These are phyloP conservation scores for Gorsachius magnificus DNA, from an alignment of 2,797 vertebrate genomes.

Conservation along the genomic window DNA sequence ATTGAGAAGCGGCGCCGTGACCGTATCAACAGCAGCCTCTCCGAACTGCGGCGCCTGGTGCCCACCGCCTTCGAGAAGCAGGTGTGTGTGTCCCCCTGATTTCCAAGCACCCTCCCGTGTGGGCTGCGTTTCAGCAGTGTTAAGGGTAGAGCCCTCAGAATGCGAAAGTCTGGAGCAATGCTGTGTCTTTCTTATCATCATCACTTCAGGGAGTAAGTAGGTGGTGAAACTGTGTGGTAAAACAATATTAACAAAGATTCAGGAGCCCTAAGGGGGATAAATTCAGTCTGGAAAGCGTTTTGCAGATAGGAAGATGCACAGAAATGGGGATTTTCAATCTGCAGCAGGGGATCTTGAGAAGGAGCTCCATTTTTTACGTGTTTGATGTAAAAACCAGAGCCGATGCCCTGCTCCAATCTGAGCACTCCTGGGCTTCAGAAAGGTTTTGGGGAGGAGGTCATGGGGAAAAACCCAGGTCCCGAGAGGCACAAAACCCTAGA, in stretches of 20 bases:
- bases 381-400: neutral
- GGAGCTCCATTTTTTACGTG: neutral
- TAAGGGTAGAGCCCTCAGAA: neutral
- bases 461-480: neutral
- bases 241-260: neutral
- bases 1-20: conserved; percentile 94
- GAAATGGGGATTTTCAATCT: neutral
- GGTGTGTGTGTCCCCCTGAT: conserved; percentile 65
- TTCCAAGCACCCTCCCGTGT: fast-evolving
- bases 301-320: neutral
- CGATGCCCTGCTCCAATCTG: neutral
- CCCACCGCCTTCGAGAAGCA: conserved; percentile 94
- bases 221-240: neutral
- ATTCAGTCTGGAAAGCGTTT: neutral
- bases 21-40: conserved; percentile 95
- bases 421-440: neutral
- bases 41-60: conserved; percentile 89
- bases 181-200: neutral
- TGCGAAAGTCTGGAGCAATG: neutral
- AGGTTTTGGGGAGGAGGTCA: neutral
- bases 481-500: neutral
- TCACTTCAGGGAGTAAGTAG: neutral
- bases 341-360: neutral
- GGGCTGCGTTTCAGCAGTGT: neutral
- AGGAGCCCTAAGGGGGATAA: neutral